These are phyloP conservation scores for Spheniscus humboldti DNA, from an alignment of 2,797 vertebrate genomes.

Conservation along the genomic window DNA sequence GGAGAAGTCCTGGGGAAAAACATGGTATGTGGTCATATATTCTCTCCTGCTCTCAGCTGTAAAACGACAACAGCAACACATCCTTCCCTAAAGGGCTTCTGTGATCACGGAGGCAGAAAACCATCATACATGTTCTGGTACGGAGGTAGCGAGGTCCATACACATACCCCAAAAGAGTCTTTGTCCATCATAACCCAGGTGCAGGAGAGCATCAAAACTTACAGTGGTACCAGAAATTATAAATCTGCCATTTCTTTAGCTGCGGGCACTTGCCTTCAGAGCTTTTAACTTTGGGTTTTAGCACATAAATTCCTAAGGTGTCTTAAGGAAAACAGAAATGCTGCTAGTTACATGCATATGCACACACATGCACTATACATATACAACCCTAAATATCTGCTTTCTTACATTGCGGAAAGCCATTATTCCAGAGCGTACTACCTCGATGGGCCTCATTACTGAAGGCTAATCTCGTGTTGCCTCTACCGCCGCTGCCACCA, in stretches of 20 bases:
- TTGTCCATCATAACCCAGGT: background rate
- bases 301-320: background rate
- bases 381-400: background rate
- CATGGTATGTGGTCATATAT: background rate
- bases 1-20: background rate
- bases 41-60: background rate
- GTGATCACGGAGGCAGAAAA: background rate
- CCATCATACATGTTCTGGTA: background rate
- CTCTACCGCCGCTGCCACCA: background rate
- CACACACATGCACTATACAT: fast-evolving
- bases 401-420: background rate
- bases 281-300: background rate
- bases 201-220: background rate
- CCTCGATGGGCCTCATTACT: background rate
- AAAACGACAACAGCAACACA: background rate
- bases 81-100: background rate
- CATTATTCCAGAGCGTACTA: background rate
- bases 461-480: background rate
- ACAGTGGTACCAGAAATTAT: background rate
- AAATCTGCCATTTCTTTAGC: background rate
- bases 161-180: background rate
- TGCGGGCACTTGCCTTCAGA: background rate
- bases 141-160: background rate
- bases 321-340: background rate
- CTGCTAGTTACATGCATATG: background rate